These are phyloP conservation scores for Tautogolabrus adspersus DNA, from an alignment of 2,113 vertebrate species.

Conservation along the genomic window DNA sequence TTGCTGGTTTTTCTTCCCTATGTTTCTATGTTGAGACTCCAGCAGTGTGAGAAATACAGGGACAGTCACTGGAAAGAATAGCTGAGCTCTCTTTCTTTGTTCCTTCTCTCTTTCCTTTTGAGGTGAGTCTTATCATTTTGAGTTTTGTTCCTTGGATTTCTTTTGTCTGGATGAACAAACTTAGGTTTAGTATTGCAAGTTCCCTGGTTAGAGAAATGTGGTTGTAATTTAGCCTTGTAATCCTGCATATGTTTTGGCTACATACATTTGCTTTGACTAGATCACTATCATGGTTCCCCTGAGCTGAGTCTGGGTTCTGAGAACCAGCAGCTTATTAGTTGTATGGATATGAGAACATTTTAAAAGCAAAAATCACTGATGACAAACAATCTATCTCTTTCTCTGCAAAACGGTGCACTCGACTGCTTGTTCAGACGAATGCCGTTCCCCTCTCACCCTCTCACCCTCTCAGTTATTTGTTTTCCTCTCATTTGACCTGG, in stretches of 20 bases:
- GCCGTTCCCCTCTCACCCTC: conserved; percentile 15
- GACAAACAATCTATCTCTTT: neutral
- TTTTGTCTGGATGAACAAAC: neutral
- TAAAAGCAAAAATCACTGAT: neutral
- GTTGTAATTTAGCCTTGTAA: conserved; percentile 47
- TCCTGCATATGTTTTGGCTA: conserved; percentile 61
- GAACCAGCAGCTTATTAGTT: conserved; percentile 26
- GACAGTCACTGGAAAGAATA: conserved; percentile 35
- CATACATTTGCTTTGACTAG: conserved; percentile 37
- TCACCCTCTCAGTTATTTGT: conserved; percentile 28
- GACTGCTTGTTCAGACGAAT: conserved; percentile 13
- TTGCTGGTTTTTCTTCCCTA: conserved; percentile 35
- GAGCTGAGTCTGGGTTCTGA: conserved; percentile 18
- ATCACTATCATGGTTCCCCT: conserved; percentile 41
- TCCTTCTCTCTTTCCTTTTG: conserved; percentile 41
- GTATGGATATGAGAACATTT: conserved; percentile 28
- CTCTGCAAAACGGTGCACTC: neutral
- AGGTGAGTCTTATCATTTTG: conserved; percentile 77
- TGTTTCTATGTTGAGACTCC: neutral
- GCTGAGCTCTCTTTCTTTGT: conserved; percentile 55
- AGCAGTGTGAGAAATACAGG: conserved; percentile 30
- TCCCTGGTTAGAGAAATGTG: conserved; percentile 22
- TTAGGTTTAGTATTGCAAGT: conserved; percentile 1
- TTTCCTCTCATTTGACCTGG: conserved; percentile 44
- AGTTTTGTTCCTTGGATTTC: conserved; percentile 35